These are phyloP conservation scores for Eupelmus urozonus DNA, from an alignment of 2,888 invertebrate species.

Conservation along the genomic window DNA sequence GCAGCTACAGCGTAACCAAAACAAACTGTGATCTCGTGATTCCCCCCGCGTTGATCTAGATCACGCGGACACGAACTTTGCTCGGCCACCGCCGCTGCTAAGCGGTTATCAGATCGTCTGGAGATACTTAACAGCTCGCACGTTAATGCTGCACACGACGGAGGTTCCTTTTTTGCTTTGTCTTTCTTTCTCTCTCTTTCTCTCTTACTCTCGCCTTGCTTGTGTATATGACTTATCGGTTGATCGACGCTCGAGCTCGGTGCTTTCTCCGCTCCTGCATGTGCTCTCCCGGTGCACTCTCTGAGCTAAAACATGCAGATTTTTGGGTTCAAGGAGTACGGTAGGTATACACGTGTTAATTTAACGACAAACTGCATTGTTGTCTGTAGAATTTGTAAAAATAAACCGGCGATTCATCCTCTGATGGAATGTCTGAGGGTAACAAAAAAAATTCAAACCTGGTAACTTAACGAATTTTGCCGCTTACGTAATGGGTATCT, in stretches of 20 bases:
- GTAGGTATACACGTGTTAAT: neutral
- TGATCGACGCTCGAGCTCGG: neutral
- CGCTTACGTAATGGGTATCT: too few relatives aligned
- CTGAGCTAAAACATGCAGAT: neutral
- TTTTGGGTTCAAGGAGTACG: too few relatives aligned
- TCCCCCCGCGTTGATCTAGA: neutral
- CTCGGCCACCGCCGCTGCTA: neutral
- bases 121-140: neutral
- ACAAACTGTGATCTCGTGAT: neutral
- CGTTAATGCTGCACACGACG: neutral
- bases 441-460: too few relatives aligned
- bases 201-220: neutral
- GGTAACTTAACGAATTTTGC: too few relatives aligned
- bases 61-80: neutral
- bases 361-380: neutral
- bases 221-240: neutral
- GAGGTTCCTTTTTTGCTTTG: neutral
- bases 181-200: neutral
- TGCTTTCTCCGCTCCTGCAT: conserved; percentile 4
- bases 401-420: too few relatives aligned
- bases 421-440: too few relatives aligned
- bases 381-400: too few relatives aligned
- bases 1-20: too few relatives aligned
- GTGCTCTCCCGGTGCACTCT: too few relatives aligned
- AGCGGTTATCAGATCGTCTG: neutral